Evolutionary conservation across 2,113 vertebrate species (phyloP).

Genomic region (Bambusicola thoracicus): DNA sequence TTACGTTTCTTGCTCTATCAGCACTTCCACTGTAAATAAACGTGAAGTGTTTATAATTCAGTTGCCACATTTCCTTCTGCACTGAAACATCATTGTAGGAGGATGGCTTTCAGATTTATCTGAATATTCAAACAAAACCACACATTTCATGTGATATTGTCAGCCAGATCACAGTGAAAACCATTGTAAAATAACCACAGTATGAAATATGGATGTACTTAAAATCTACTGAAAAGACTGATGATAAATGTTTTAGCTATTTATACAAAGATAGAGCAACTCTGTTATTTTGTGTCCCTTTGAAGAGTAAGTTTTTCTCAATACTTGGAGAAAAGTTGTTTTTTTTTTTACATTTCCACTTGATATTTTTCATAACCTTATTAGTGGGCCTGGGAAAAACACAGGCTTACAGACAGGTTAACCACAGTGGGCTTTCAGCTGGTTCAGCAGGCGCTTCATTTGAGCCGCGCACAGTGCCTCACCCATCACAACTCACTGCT

Average conservation of each 20-base stretch:
- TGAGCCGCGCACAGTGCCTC: neutral
- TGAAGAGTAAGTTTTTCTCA: neutral
- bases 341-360: neutral
- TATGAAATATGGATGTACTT: neutral
- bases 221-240: neutral
- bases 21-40: neutral
- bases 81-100: neutral
- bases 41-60: neutral
- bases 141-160: neutral
- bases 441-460: neutral
- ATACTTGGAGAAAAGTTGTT: neutral
- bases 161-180: neutral
- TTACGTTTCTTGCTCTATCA: neutral
- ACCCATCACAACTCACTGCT: fast-evolving
- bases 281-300: neutral
- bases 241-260: neutral
- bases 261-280: neutral
- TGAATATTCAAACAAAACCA: neutral
- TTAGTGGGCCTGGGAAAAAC: neutral
- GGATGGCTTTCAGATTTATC: neutral
- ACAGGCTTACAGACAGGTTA: neutral
- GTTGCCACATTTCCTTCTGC: neutral
- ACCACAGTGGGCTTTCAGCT: neutral
- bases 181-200: neutral
- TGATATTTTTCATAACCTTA: neutral